Evolutionary conservation across 2,113 vertebrate genomes (phyloP).

Genomic region (Tyrannus savana): DNA sequence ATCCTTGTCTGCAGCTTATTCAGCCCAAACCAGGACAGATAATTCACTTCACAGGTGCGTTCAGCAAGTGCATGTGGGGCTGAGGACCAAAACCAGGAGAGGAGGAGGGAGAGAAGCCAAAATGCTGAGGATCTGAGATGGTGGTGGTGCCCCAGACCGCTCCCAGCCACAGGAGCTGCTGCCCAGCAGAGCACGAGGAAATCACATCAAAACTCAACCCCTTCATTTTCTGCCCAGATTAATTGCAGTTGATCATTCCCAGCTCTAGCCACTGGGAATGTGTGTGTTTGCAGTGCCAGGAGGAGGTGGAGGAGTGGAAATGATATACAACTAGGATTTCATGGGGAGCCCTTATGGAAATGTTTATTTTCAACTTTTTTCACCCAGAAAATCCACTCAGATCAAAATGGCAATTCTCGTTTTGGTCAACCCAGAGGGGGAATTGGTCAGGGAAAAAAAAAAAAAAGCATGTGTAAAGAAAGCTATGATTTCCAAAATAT

Average conservation of each 20-base stretch:
- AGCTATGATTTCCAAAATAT: not conserved
- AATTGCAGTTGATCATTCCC: conserved; percentile 15
- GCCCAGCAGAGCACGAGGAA: not conserved
- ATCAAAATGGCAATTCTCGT: conserved; percentile 12
- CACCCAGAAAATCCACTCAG: not conserved
- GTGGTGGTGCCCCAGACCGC: not conserved
- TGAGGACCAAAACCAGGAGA: not conserved
- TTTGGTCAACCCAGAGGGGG: not conserved
- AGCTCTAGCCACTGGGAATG: not conserved
- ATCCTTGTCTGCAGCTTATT: not conserved
- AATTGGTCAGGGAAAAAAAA: not conserved
- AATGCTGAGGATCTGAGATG: not conserved
- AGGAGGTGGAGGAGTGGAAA: conserved; percentile 17
- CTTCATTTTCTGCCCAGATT: conserved; percentile 27
- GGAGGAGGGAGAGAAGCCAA: not conserved
- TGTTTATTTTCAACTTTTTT: conserved; percentile 16
- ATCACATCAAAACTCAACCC: not conserved
- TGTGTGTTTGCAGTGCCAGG: not conserved
- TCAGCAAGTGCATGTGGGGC: rapidly evolving
- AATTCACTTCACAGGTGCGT: not conserved
- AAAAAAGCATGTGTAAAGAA: not conserved
- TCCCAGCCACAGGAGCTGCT: not conserved
- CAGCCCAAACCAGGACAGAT: not conserved
- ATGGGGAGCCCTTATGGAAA: not conserved
- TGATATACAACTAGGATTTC: not conserved